These are phyloP conservation scores for Tetropium fuscum DNA, from an alignment of 2,888 invertebrate species.

Conservation along the genomic window DNA sequence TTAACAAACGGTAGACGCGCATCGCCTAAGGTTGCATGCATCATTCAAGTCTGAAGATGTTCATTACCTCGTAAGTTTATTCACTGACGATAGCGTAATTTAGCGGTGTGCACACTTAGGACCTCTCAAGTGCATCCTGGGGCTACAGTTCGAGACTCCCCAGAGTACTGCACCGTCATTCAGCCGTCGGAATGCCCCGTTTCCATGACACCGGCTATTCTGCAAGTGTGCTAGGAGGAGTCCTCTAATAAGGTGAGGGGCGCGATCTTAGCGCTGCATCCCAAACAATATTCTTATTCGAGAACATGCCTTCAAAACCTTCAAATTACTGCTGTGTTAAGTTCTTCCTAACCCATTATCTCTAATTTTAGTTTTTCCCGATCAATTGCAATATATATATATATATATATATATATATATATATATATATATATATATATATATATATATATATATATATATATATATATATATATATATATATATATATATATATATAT, in stretches of 20 bases:
- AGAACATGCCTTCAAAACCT: no score
- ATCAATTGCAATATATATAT: no score
- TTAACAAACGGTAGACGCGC: constrained; percentile 18
- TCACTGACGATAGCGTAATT: constrained; percentile 31
- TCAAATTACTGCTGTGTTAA: no score
- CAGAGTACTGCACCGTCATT: constrained; percentile 27
- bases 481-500: no score
- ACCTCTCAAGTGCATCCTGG: constrained; percentile 28
- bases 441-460: no score
- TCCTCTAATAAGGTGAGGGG: constrained; percentile 1
- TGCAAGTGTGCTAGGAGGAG: background rate
- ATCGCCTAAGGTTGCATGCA: background rate
- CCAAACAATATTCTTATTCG: no score
- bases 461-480: no score
- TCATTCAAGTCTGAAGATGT: constrained; percentile 25
- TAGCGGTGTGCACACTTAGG: constrained; percentile 23
- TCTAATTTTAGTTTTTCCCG: no score
- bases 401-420: no score
- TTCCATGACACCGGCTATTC: constrained; percentile 24
- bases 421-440: no score
- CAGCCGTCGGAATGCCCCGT: constrained; percentile 28
- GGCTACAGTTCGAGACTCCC: constrained; percentile 23
- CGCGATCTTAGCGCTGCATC: no score
- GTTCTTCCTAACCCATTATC: no score
- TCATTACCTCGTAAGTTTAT: constrained; percentile 32